Evolutionary conservation across 2,888 invertebrate species (phyloP).

Genomic region (Mimumesa dahlbomi): DNA sequence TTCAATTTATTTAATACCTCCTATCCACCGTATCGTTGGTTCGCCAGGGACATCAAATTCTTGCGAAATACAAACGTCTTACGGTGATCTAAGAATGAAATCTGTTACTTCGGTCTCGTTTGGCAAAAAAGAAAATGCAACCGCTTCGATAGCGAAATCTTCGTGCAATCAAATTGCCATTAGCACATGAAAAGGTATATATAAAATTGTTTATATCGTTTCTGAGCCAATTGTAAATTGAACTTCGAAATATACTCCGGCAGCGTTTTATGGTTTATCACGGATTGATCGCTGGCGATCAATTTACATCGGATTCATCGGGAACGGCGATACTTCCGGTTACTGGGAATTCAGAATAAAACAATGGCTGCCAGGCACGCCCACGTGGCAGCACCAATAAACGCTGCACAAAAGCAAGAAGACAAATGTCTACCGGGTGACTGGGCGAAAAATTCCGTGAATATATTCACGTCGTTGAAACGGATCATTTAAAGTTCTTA

Average conservation of each 20-base stretch:
- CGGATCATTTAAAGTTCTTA: too few relatives aligned
- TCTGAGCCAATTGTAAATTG: too few relatives aligned
- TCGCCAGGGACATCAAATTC: too few relatives aligned
- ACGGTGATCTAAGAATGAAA: too few relatives aligned
- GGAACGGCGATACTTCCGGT: constrained; percentile 28
- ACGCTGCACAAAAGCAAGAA: constrained; percentile 33
- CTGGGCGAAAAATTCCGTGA: constrained; percentile 39
- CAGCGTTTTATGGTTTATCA: not conserved
- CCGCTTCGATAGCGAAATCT: too few relatives aligned
- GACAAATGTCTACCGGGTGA: constrained; percentile 58
- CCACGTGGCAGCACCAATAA: constrained; percentile 28
- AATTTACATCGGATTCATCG: constrained; percentile 40
- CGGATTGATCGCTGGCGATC: constrained; percentile 15
- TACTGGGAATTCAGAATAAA: constrained; percentile 22
- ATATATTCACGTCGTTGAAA: not conserved
- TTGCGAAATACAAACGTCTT: too few relatives aligned
- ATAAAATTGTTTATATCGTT: too few relatives aligned
- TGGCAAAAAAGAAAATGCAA: too few relatives aligned
- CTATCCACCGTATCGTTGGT: constrained; percentile 1
- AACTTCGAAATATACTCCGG: not conserved
- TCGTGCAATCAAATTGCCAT: too few relatives aligned
- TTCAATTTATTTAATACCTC: too few relatives aligned
- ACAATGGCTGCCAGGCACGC: constrained; percentile 42
- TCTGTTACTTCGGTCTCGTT: too few relatives aligned
- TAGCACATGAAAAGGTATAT: too few relatives aligned